phyloP scores from a whole-genome alignment of 2,797 vertebrate species.

The Clarias pachynema region DNA sequence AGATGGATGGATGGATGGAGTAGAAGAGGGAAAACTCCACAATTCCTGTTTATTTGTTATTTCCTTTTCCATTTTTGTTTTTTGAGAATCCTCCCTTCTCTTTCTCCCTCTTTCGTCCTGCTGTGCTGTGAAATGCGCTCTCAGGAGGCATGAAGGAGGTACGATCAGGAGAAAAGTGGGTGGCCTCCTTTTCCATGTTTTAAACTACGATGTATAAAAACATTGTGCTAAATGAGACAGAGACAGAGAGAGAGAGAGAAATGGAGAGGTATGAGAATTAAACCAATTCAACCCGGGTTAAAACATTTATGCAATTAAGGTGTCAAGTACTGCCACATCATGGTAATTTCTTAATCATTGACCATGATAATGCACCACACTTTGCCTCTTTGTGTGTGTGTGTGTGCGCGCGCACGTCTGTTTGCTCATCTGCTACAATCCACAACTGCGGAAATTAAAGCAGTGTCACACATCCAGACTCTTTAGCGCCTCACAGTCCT shows the following conservation, averaged over 20 bases:
- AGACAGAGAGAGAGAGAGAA: not conserved
- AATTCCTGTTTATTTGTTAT: not conserved
- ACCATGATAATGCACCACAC: conserved; percentile 19
- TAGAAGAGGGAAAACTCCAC: not conserved
- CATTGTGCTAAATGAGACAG: conserved; percentile 27
- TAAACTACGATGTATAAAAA: conserved; percentile 4
- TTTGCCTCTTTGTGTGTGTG: not conserved
- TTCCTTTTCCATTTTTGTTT: not conserved
- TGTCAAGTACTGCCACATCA: conserved; percentile 1
- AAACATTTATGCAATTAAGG: conserved; percentile 27
- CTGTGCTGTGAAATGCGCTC: conserved; percentile 21
- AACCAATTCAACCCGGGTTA: not conserved
- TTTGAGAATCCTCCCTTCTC: not conserved
- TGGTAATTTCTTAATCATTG: conserved; percentile 21
- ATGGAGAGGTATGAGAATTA: not conserved
- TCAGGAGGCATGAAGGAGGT: conserved; percentile 19
- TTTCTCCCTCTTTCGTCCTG: not conserved
- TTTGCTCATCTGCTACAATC: not conserved
- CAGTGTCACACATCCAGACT: conserved; percentile 14
- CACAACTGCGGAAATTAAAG: not conserved
- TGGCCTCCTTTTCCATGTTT: conserved; percentile 31
- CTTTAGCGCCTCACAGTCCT: not conserved
- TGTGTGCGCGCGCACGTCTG: not conserved
- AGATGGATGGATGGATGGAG: not conserved
- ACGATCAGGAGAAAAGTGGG: conserved; percentile 35